These are phyloP conservation scores for Poecilia wingei DNA, from an alignment of 2,797 vertebrate genomes.

Conservation along the genomic window DNA sequence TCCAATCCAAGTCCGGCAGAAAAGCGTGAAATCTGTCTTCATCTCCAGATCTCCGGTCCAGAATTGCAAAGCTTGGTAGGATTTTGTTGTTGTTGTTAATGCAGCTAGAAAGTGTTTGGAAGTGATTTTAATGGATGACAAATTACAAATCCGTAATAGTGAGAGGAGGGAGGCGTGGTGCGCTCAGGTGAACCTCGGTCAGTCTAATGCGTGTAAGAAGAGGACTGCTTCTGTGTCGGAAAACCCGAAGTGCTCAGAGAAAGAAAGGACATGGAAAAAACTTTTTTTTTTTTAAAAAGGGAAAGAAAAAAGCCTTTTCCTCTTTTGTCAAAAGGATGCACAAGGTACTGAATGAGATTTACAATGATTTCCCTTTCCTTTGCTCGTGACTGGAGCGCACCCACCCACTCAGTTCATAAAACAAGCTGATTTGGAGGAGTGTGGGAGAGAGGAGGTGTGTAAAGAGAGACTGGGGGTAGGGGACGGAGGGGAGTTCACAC, in stretches of 20 bases:
- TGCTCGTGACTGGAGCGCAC: conserved; percentile 74
- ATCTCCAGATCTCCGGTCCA: conserved; percentile 83
- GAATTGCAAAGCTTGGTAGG: conserved; percentile 48
- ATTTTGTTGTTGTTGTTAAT: conserved; percentile 2
- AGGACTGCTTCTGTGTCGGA: conserved; percentile 28
- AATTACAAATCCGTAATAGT: conserved; percentile 50
- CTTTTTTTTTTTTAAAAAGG: background rate
- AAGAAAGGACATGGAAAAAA: conserved; percentile 18
- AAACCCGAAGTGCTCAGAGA: conserved; percentile 40
- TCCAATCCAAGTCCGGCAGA: conserved; percentile 86
- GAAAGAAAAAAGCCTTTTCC: conserved; percentile 5
- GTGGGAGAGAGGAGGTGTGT: conserved; percentile 27
- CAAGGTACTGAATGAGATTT: conserved; percentile 81
- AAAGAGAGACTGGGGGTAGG: conserved; percentile 7
- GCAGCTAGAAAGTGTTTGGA: conserved; percentile 24
- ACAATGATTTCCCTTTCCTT: conserved; percentile 86
- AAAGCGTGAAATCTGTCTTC: conserved; percentile 82
- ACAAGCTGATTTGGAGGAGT: conserved; percentile 51
- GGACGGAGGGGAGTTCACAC: background rate
- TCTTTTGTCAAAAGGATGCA: conserved; percentile 72
- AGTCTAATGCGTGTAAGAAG: conserved; percentile 35
- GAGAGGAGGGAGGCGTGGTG: conserved; percentile 6
- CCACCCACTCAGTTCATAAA: conserved; percentile 69
- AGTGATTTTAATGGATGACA: background rate
- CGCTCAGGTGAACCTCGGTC: conserved; percentile 70